phyloP scores from a whole-genome alignment of 2,797 vertebrate species.

The Manis crassicaudata region DNA sequence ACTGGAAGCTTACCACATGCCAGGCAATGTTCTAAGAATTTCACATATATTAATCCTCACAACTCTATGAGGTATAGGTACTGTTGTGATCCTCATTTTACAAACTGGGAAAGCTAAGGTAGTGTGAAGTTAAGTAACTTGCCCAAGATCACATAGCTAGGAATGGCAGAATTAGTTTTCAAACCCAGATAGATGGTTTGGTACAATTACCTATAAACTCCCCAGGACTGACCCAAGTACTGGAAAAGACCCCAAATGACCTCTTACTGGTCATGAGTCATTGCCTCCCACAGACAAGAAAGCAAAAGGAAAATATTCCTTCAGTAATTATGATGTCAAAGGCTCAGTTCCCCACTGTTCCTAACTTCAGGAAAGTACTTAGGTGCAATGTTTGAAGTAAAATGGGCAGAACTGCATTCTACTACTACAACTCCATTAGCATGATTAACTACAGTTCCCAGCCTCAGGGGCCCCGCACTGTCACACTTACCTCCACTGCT shows the following conservation, averaged over 20 bases:
- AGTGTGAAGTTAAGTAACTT: constrained; percentile 50
- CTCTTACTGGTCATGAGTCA: not conserved
- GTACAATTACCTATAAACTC: constrained; percentile 18
- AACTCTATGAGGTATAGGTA: not conserved
- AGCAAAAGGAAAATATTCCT: constrained; percentile 15
- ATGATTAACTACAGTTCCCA: constrained; percentile 33
- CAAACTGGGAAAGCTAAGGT: constrained; percentile 13
- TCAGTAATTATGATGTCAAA: constrained; percentile 17
- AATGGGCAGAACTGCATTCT: not conserved
- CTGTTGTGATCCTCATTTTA: not conserved
- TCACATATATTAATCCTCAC: constrained; percentile 20
- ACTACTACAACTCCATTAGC: not conserved
- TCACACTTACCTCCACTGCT: constrained; percentile 95
- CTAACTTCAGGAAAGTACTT: constrained; percentile 34
- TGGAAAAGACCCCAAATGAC: constrained; percentile 29
- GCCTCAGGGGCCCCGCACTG: not conserved
- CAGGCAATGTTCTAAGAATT: constrained; percentile 23
- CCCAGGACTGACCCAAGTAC: not conserved
- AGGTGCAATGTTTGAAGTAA: not conserved
- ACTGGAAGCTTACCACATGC: constrained; percentile 26
- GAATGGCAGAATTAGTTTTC: constrained; percentile 44
- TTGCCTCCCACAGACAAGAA: not conserved
- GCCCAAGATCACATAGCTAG: not conserved
- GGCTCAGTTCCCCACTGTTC: not conserved
- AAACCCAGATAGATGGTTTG: not conserved